Conservation (phyloP, 1,140 invertebrate species). For the Pinna nobilis region DNA sequence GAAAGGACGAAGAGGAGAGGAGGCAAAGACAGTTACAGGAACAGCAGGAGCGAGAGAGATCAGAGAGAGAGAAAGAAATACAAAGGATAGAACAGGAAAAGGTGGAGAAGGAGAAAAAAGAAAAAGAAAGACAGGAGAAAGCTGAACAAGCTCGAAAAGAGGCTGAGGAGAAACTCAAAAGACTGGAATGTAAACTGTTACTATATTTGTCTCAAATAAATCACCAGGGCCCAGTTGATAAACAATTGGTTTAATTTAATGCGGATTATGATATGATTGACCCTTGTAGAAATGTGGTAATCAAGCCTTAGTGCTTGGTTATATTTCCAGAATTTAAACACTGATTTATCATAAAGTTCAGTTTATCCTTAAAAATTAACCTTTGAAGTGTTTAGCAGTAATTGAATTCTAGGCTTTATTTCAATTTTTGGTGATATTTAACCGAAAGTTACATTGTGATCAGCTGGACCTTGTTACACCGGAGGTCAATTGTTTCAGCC, state of each 20-base stretch:
- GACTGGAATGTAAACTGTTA: constrained; percentile 43
- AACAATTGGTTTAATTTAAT: too few species aligned
- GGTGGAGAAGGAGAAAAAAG: constrained; percentile 35
- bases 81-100: constrained; percentile 28
- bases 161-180: constrained; percentile 54
- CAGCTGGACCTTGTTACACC: not conserved
- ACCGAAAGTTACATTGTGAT: not conserved
- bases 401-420: not conserved
- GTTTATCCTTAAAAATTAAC: not conserved
- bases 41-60: constrained; percentile 23
- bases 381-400: not conserved
- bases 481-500: too few species aligned
- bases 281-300: not conserved
- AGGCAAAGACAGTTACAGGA: constrained; percentile 25
- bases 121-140: constrained; percentile 47
- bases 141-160: constrained; percentile 44
- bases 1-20: constrained; percentile 24
- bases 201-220: not conserved
- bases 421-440: not conserved
- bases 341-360: not conserved
- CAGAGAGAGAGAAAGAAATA: constrained; percentile 29
- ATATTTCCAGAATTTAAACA: not conserved
- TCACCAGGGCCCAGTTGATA: too few species aligned
- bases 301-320: not conserved
- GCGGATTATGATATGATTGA: not conserved